Percentiles rank a stretch among this genome's conserved stretches.
These are phyloP conservation scores for Rhinolophus ferrumequinum DNA, from an alignment of 2,113 vertebrate species.

Conservation along the genomic window DNA sequence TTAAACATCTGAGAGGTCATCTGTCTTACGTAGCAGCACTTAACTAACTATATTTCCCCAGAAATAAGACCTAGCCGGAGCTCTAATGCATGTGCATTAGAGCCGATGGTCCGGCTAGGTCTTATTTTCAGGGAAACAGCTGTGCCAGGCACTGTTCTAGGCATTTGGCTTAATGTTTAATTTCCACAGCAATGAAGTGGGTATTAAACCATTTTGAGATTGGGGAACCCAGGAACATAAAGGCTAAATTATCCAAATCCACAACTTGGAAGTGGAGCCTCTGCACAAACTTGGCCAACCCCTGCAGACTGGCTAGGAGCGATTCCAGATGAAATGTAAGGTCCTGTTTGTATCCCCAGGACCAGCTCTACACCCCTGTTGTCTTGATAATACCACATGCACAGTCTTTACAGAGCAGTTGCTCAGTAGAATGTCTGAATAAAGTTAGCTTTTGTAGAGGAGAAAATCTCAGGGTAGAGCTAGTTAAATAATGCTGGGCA, in stretches of 20 bases:
- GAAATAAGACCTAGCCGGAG: too few relatives aligned
- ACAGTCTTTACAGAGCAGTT: background rate
- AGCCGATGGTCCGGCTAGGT: too few relatives aligned
- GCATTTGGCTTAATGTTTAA: background rate
- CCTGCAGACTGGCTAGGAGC: background rate
- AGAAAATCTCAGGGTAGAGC: background rate
- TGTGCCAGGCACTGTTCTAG: background rate
- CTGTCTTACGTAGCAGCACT: too few relatives aligned
- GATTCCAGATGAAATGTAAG: background rate
- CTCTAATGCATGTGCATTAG: too few relatives aligned
- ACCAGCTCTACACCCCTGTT: background rate
- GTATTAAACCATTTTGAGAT: background rate
- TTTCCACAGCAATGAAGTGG: background rate
- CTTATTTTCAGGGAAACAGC: too few relatives aligned
- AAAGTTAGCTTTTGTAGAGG: background rate
- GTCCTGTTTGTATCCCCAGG: background rate
- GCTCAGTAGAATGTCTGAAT: background rate
- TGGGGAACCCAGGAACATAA: background rate
- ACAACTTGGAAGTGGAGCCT: background rate
- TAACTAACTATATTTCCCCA: too few relatives aligned
- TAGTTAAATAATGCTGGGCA: background rate
- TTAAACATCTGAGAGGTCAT: background rate
- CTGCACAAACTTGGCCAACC: too few relatives aligned
- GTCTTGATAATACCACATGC: background rate
- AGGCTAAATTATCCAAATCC: background rate